A percentile compares a stretch with the other conserved stretches of the same genome.
phyloP scores from a whole-genome alignment of 1,140 invertebrate genomes.

The Leptonema lineaticorne region DNA sequence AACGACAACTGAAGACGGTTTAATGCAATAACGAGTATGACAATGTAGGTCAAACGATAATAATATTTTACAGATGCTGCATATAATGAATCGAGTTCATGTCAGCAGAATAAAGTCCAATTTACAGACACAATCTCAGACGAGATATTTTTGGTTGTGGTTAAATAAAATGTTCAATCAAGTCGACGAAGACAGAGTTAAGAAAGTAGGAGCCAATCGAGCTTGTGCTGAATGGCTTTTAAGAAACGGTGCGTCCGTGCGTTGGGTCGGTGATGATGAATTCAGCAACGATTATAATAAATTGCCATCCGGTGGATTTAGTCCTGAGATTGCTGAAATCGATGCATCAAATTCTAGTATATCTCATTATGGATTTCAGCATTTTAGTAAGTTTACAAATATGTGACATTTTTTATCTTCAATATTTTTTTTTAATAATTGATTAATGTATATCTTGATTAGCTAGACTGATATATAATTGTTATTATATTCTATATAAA shows the following conservation, averaged over 20 bases:
- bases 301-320: conserved; percentile 57
- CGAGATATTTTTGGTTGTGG: conserved; percentile 53
- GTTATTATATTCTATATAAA: too few relatives aligned
- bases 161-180: conserved; percentile 63
- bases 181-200: conserved; percentile 67
- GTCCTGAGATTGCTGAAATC: conserved; percentile 65
- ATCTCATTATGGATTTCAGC: conserved; percentile 74
- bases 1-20: too few relatives aligned
- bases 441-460: too few relatives aligned
- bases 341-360: conserved; percentile 76
- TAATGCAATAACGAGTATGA: too few relatives aligned
- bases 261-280: conserved; percentile 60
- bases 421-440: too few relatives aligned
- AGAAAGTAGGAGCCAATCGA: conserved; percentile 76
- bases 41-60: too few relatives aligned
- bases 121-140: too few relatives aligned
- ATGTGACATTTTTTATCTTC: not conserved
- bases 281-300: conserved; percentile 70
- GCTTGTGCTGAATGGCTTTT: conserved; percentile 92
- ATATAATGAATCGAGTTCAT: too few relatives aligned
- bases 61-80: too few relatives aligned
- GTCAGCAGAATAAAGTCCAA: too few relatives aligned
- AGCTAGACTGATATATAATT: too few relatives aligned
- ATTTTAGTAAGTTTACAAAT: conserved; percentile 64
- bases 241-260: conserved; percentile 75